A percentile compares a stretch with the other conserved stretches of the same genome.
These are phyloP conservation scores for Rhyacophila brunnea DNA, from an alignment of 1,140 invertebrate genomes.

Conservation along the genomic window DNA sequence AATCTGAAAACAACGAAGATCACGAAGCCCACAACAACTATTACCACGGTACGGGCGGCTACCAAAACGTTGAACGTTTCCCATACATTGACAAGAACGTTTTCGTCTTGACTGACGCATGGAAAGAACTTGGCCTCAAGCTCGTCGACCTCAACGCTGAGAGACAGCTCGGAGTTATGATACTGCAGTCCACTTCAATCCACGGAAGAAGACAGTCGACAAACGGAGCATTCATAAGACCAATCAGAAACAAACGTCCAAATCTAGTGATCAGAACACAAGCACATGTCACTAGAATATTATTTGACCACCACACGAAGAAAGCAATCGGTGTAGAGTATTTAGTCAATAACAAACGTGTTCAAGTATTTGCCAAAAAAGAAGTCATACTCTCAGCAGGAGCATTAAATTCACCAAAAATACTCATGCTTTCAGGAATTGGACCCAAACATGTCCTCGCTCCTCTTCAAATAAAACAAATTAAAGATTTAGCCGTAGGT, in stretches of 20 bases:
- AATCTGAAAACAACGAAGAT: constrained; percentile 69
- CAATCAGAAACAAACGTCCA: constrained; percentile 62
- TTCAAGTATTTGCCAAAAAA: constrained; percentile 55
- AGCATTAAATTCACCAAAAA: constrained; percentile 67
- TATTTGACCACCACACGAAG: constrained; percentile 70
- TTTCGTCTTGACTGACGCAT: constrained; percentile 56
- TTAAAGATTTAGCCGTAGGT: constrained; percentile 66
- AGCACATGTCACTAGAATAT: constrained; percentile 67
- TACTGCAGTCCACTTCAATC: constrained; percentile 58
- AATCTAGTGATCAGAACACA: constrained; percentile 73
- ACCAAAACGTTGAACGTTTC: constrained; percentile 62
- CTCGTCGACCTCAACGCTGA: constrained; percentile 57
- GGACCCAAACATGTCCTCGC: constrained; percentile 62
- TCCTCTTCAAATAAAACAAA: constrained; percentile 57
- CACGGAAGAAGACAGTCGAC: constrained; percentile 68
- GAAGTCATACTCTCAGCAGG: constrained; percentile 76
- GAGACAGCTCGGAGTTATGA: constrained; percentile 58
- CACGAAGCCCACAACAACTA: constrained; percentile 48
- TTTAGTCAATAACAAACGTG: constrained; percentile 40
- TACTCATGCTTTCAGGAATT: constrained; percentile 74
- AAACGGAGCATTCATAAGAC: constrained; percentile 70
- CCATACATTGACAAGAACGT: constrained; percentile 60
- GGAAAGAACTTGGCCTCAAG: constrained; percentile 58
- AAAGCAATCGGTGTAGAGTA: constrained; percentile 70
- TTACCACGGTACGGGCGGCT: constrained; percentile 60